Evolutionary conservation across 1,140 invertebrate genomes (phyloP).

Genomic region (Cotesia glomerata): DNA sequence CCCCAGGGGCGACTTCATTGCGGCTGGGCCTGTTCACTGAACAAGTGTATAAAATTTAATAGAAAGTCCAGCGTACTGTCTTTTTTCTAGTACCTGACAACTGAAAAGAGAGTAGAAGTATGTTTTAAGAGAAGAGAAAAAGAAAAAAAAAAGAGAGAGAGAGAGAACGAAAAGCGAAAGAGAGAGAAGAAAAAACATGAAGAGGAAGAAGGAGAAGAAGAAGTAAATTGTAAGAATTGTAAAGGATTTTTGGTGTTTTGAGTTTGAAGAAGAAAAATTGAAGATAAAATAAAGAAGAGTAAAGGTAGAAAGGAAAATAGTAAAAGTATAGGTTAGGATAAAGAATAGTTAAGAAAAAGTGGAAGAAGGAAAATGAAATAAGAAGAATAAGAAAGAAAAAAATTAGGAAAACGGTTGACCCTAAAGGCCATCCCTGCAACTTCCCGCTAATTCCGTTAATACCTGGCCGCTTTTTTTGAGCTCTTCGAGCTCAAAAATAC

Average conservation of each 20-base stretch:
- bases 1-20: too few species aligned
- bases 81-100: slow-evolving; percentile 12
- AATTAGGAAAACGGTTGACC: too few species aligned
- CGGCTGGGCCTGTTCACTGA: too few species aligned
- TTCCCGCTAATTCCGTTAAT: too few species aligned
- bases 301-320: slow-evolving; percentile 7
- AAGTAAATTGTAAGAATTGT: slow-evolving; percentile 1
- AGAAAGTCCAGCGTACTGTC: neutral
- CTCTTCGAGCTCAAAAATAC: too few species aligned
- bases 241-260: neutral
- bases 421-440: too few species aligned
- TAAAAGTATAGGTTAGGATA: slow-evolving; percentile 14
- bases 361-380: slow-evolving; percentile 5
- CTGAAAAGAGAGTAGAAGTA: too few species aligned
- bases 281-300: slow-evolving; percentile 22
- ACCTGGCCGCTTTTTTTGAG: too few species aligned
- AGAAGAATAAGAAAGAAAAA: too few species aligned
- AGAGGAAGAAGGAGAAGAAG: slow-evolving; percentile 2
- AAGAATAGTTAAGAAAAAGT: slow-evolving; percentile 14
- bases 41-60: too few species aligned
- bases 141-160: too few species aligned
- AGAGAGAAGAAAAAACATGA: slow-evolving; percentile 10
- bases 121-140: neutral
- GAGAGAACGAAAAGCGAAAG: neutral
- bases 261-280: neutral